phyloP scores from a whole-genome alignment of 2,113 vertebrate genomes.

The Tympanuchus pallidicinctus region DNA sequence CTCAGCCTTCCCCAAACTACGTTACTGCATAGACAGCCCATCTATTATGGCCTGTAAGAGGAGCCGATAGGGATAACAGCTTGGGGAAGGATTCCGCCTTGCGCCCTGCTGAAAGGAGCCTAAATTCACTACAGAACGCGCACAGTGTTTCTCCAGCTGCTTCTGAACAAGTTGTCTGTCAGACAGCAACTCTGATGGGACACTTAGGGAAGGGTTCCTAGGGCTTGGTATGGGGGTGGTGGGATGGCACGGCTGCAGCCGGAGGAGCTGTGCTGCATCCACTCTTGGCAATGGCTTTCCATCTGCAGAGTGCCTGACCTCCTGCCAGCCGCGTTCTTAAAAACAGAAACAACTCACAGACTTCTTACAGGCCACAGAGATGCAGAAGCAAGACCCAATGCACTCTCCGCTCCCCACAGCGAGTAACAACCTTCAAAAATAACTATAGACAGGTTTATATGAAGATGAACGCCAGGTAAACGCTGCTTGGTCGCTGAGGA shows the following conservation, averaged over 20 bases:
- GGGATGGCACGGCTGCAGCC: not conserved
- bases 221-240: accelerated
- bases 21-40: not conserved
- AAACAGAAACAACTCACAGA: not conserved
- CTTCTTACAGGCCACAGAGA: not conserved
- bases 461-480: not conserved
- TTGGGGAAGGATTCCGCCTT: not conserved
- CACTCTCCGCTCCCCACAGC: too few relatives aligned
- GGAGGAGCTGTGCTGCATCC: not conserved
- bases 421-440: not conserved
- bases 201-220: not conserved
- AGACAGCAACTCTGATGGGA: accelerated
- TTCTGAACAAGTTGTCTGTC: not conserved
- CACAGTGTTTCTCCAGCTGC: accelerated
- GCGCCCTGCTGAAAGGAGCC: not conserved
- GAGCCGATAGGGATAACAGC: accelerated
- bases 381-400: too few relatives aligned
- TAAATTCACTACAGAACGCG: accelerated
- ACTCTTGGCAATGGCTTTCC: accelerated
- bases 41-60: not conserved
- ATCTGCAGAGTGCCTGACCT: not conserved
- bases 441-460: not conserved
- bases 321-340: accelerated
- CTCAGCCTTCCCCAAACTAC: not conserved
- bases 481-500: accelerated